Evolutionary conservation across 2,113 vertebrate genomes (phyloP).

Genomic region (Thryonomys swinderianus): DNA sequence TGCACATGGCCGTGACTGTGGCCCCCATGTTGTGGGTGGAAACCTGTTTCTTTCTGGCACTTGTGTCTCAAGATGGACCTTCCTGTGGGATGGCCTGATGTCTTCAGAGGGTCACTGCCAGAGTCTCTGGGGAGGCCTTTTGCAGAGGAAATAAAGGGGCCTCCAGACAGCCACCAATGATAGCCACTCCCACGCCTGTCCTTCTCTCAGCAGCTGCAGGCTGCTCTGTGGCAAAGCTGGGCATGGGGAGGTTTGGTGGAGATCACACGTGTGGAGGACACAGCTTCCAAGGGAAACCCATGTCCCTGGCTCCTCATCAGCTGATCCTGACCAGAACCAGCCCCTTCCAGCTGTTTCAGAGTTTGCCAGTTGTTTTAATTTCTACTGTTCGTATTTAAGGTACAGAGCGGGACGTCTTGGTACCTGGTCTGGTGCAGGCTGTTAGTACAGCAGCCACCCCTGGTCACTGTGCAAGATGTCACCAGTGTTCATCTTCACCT

Average conservation of each 20-base stretch:
- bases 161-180: too few relatives aligned
- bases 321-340: background rate
- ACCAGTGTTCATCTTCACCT: background rate
- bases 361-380: background rate
- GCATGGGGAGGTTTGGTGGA: background rate
- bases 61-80: too few relatives aligned
- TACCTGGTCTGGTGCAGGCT: rapidly evolving
- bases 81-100: too few relatives aligned
- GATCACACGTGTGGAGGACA: rapidly evolving
- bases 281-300: rapidly evolving
- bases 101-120: background rate
- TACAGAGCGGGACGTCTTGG: background rate
- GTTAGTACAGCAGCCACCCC: background rate
- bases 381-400: background rate
- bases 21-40: too few relatives aligned
- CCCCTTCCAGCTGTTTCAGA: rapidly evolving
- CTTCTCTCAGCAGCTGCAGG: background rate
- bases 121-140: background rate
- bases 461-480: background rate
- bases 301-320: rapidly evolving
- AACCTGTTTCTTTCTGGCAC: too few relatives aligned
- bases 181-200: too few relatives aligned
- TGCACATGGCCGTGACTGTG: too few relatives aligned
- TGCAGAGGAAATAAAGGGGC: rapidly evolving
- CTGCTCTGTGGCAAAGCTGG: background rate